phyloP scores from a whole-genome alignment of 2,888 invertebrate genomes.

The Plutella xylostella region DNA sequence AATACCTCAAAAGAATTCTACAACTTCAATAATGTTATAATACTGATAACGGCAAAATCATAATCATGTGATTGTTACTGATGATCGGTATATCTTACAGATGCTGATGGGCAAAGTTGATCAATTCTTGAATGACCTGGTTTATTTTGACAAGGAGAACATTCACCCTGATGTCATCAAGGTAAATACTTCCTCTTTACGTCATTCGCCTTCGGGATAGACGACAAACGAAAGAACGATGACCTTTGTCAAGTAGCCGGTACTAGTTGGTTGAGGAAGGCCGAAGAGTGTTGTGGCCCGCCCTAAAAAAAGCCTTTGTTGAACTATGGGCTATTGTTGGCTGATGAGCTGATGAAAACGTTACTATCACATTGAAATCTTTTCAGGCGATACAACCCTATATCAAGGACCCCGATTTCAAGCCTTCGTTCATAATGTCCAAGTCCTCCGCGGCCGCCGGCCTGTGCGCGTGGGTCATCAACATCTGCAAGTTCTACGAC shows the following conservation, averaged over 20 bases:
- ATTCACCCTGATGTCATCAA: conserved; percentile 90
- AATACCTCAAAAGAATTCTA: too few species aligned
- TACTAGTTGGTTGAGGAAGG: too few species aligned
- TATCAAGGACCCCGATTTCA: conserved; percentile 81
- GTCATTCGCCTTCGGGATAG: too few species aligned
- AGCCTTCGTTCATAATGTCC: conserved; percentile 82
- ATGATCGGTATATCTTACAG: too few species aligned
- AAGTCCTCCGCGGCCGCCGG: conserved; percentile 95
- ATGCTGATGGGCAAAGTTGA: conserved; percentile 92
- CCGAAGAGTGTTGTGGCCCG: too few species aligned
- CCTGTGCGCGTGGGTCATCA: conserved; percentile 94
- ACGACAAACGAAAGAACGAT: too few species aligned
- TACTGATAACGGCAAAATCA: too few species aligned
- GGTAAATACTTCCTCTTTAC: too few species aligned
- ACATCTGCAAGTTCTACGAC: conserved; percentile 89
- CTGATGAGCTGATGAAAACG: background rate
- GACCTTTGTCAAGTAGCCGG: too few species aligned
- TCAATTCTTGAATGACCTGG: conserved; percentile 83
- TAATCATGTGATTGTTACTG: background rate
- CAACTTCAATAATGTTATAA: background rate
- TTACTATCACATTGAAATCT: background rate
- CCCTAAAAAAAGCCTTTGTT: too few species aligned
- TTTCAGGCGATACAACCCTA: conserved; percentile 66
- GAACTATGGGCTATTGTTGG: background rate
- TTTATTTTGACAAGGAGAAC: conserved; percentile 93